Percentiles rank a stretch among this genome's conserved stretches.
Conservation (phyloP, 2,888 invertebrate genomes). For the Adelognathus sp. region DNA sequence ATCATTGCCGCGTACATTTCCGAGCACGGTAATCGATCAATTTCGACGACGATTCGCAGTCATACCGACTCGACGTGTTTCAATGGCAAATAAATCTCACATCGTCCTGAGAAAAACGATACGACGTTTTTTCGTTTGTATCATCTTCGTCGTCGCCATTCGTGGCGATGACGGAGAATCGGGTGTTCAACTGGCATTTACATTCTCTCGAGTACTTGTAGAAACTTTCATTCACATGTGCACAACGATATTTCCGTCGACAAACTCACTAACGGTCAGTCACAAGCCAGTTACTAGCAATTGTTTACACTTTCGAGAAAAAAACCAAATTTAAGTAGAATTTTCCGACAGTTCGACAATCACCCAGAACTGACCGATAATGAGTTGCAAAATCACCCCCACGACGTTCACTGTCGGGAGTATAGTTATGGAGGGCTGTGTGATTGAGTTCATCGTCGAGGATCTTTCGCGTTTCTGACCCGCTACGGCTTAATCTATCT, state of each 20-base stretch:
- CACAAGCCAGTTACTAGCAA: not conserved
- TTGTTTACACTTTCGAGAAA: not conserved
- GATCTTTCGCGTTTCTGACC: not conserved
- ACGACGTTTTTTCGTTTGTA: not conserved
- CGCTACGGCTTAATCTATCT: slow-evolving; percentile 7
- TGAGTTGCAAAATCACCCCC: not conserved
- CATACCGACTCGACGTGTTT: not conserved
- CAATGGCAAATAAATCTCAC: not conserved
- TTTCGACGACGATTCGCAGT: not conserved
- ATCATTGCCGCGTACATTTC: not conserved
- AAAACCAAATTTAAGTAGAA: no score
- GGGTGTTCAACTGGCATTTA: slow-evolving; percentile 5
- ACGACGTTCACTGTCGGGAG: slow-evolving; percentile 16
- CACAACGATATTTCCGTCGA: slow-evolving; percentile 23
- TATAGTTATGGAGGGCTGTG: slow-evolving; percentile 22
- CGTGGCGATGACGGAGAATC: slow-evolving; percentile 7
- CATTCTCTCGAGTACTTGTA: slow-evolving; percentile 25
- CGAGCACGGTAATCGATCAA: slow-evolving; percentile 10
- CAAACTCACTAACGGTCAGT: not conserved
- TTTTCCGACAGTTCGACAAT: not conserved
- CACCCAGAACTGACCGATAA: not conserved
- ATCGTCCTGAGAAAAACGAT: not conserved
- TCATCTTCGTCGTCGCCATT: not conserved
- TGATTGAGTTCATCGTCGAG: slow-evolving; percentile 19
- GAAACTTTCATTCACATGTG: slow-evolving; percentile 26